Evolutionary conservation across 2,888 invertebrate genomes (phyloP).

Genomic region (Lampropteryx suffumata): DNA sequence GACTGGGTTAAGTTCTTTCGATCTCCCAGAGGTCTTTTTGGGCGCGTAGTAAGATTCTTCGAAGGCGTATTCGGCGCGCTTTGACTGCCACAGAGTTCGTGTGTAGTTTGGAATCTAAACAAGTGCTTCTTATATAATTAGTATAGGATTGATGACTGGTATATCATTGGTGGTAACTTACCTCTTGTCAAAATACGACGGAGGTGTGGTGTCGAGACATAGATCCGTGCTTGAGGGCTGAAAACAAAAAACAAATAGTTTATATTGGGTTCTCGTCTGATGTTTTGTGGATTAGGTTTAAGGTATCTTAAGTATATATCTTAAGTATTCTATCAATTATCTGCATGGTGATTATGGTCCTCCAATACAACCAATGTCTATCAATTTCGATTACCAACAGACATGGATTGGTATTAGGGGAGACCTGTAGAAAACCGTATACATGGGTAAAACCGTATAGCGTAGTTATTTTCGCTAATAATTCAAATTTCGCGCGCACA

Average conservation of each 20-base stretch:
- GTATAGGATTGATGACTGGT: conserved; percentile 12
- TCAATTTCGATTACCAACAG: too few relatives aligned
- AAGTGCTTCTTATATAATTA: conserved; percentile 32
- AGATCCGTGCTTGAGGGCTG: conserved; percentile 63
- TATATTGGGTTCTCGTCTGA: background rate
- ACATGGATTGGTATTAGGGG: too few relatives aligned
- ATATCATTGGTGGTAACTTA: conserved; percentile 40
- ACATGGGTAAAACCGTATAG: too few relatives aligned
- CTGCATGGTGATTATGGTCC: too few relatives aligned
- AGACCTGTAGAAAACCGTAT: too few relatives aligned
- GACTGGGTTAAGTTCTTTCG: conserved; percentile 49
- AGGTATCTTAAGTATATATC: too few relatives aligned
- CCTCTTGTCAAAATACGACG: conserved; percentile 67
- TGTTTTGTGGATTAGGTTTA: too few relatives aligned
- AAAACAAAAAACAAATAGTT: conserved; percentile 21
- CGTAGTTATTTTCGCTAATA: too few relatives aligned
- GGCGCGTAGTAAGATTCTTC: conserved; percentile 16
- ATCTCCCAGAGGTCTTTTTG: conserved; percentile 32
- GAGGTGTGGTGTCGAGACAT: conserved; percentile 54
- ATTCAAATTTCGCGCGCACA: too few relatives aligned
- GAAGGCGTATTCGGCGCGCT: conserved; percentile 12
- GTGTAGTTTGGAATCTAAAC: conserved; percentile 60
- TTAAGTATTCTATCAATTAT: too few relatives aligned
- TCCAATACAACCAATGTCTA: too few relatives aligned
- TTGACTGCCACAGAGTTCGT: conserved; percentile 45